Conservation (phyloP, 2,797 vertebrate species). For the Ptychobarbus kaznakovi region DNA sequence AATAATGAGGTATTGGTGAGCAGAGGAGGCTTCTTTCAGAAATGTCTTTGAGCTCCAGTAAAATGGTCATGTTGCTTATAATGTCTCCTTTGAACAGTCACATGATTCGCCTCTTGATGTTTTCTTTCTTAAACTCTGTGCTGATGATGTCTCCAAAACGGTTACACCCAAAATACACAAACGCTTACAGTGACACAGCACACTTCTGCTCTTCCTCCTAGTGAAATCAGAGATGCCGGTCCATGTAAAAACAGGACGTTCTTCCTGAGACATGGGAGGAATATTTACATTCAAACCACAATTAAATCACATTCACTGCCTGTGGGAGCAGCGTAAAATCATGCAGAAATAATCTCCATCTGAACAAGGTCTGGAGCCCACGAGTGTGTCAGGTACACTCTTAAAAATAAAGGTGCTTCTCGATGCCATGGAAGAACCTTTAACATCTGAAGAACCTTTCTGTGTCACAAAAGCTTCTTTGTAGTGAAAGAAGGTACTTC, state of each 20-base stretch:
- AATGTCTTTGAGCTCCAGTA: neutral
- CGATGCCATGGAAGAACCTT: no score
- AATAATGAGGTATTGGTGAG: neutral
- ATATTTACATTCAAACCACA: neutral
- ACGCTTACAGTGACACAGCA: neutral
- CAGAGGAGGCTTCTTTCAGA: neutral
- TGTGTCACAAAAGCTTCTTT: no score
- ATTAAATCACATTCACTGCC: neutral
- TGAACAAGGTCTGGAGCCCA: neutral
- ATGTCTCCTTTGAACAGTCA: neutral
- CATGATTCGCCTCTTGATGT: neutral
- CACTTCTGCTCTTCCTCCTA: neutral
- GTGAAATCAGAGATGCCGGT: neutral
- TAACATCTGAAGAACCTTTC: no score
- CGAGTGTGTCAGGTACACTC: neutral
- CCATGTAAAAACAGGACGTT: neutral
- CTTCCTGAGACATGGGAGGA: neutral
- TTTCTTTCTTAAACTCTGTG: neutral
- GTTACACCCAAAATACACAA: neutral
- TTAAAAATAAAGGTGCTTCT: no score
- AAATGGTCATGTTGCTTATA: neutral
- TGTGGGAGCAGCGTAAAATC: neutral
- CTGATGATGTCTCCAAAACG: neutral
- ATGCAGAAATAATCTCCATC: neutral
- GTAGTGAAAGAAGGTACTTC: no score